phyloP scores from a whole-genome alignment of 2,797 vertebrate species.

The Mergus octosetaceus region DNA sequence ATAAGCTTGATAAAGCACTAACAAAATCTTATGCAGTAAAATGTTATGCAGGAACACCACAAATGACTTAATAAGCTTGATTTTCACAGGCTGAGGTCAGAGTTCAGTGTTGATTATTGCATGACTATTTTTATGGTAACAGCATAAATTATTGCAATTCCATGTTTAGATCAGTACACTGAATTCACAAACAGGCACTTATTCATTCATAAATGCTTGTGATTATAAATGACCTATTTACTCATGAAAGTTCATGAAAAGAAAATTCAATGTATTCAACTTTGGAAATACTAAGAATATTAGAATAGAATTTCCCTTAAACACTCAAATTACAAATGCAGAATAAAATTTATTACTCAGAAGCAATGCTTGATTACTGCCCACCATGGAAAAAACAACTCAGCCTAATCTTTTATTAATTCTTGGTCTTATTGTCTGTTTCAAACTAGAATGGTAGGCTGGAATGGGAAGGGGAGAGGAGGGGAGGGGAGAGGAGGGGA shows the following conservation, averaged over 20 bases:
- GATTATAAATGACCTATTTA: slow-evolving; percentile 20
- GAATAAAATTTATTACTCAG: background rate
- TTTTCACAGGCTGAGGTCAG: background rate
- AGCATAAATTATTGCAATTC: background rate
- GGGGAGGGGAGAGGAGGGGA: too few species aligned
- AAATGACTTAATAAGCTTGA: background rate
- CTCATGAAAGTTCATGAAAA: background rate
- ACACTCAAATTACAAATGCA: background rate
- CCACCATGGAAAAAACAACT: background rate
- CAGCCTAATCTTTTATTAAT: background rate
- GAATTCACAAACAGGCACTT: slow-evolving; percentile 9
- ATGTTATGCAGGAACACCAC: background rate
- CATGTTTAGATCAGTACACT: background rate
- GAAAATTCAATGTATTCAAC: background rate
- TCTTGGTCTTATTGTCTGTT: background rate
- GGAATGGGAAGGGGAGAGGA: too few species aligned
- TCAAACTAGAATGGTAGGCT: background rate
- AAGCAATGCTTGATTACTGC: background rate
- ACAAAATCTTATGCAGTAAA: background rate
- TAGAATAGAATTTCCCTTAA: background rate
- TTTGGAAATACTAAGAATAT: background rate
- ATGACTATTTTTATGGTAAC: background rate
- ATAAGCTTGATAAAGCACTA: background rate
- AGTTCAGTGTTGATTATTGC: background rate
- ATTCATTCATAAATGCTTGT: slow-evolving; percentile 16